These are phyloP conservation scores for Stichodactyla mertensii DNA, from an alignment of 64 coral and sea anemone genomes.

Conservation along the genomic window DNA sequence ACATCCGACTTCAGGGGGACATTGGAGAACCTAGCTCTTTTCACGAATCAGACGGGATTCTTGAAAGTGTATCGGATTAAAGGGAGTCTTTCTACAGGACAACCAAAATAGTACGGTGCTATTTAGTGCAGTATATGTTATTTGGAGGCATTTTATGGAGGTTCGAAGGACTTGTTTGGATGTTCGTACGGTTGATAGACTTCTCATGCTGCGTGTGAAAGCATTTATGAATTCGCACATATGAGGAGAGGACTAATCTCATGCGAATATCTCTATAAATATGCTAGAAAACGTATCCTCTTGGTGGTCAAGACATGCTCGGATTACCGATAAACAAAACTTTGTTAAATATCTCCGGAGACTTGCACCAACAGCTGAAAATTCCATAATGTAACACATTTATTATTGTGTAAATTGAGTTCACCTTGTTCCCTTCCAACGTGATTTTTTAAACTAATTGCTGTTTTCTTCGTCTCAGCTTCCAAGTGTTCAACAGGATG, in stretches of 20 bases:
- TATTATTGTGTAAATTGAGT: constrained; percentile 21
- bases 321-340: not conserved
- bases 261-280: not conserved
- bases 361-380: not conserved
- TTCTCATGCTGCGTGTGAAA: constrained; percentile 13
- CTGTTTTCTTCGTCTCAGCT: constrained; percentile 37
- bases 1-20: not conserved
- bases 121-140: not conserved
- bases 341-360: not conserved
- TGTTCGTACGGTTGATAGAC: constrained; percentile 5
- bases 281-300: not conserved
- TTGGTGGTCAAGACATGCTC: not conserved
- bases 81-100: not conserved
- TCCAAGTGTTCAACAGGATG: constrained; percentile 33
- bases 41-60: not conserved
- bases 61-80: constrained; percentile 16
- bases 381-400: not conserved
- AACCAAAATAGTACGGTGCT: not conserved
- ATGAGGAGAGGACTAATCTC: not conserved
- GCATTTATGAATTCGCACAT: constrained; percentile 16
- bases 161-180: not conserved
- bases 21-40: not conserved
- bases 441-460: constrained; percentile 48
- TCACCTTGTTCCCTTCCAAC: constrained; percentile 30
- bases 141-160: not conserved